phyloP scores from a whole-genome alignment of 2,888 invertebrate genomes.

The Drosophila monieri region DNA sequence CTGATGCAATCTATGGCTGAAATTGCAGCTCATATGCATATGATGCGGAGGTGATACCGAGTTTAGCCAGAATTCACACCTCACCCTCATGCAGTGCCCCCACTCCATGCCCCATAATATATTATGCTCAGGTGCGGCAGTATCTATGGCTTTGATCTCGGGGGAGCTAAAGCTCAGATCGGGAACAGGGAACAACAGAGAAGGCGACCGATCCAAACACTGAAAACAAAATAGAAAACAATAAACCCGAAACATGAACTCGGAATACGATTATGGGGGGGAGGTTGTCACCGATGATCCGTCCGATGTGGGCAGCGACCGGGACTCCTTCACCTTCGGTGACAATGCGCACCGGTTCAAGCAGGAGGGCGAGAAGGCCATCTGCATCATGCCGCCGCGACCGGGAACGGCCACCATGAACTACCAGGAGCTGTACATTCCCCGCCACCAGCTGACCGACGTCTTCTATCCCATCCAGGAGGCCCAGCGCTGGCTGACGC shows the following conservation, averaged over 20 bases:
- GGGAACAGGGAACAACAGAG: background rate
- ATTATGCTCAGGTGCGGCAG: conserved; percentile 24
- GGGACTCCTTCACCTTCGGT: background rate
- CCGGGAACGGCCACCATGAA: conserved; percentile 61
- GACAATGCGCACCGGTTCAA: background rate
- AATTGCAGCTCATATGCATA: conserved; percentile 74
- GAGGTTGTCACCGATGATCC: background rate
- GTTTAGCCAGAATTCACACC: conserved; percentile 79
- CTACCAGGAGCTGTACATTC: conserved; percentile 62
- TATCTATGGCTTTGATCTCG: background rate
- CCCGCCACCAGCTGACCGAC: conserved; percentile 57
- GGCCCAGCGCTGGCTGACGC: conserved; percentile 81
- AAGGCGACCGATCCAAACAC: background rate
- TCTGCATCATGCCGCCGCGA: conserved; percentile 70
- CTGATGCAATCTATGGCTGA: conserved; percentile 69
- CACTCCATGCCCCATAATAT: conserved; percentile 12
- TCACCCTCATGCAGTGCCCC: conserved; percentile 20
- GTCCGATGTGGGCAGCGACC: background rate
- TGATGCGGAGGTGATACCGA: conserved; percentile 75
- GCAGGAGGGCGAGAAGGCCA: conserved; percentile 18
- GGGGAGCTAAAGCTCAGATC: background rate
- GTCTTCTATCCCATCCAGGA: conserved; percentile 70
- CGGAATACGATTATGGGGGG: background rate
- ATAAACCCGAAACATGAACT: background rate
- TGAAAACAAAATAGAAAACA: background rate